Base-by-base conservation (phyloP, 1,140 invertebrate species). In the Lepidotrigona ventralis region DNA sequence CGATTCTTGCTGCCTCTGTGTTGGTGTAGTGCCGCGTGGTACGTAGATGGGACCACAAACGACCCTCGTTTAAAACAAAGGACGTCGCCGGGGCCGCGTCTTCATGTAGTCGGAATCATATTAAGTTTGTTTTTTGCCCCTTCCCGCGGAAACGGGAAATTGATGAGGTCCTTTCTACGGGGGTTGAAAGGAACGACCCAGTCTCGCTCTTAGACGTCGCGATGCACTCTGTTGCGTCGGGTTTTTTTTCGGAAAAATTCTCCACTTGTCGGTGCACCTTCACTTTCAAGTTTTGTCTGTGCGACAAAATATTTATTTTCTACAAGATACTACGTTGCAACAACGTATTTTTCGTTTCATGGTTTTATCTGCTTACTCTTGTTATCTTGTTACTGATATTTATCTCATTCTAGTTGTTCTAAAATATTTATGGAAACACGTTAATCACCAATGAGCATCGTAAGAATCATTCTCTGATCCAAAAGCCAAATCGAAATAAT, bases 1-100 rank as follows among this genome's bases (percentile, higher is more conserved):
- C 19, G 56, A 70, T 70, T 21, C 68, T 46, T 46, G 33, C n/a
- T 54, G 29, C 73, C 9, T 23, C 33, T 71, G 23, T 83, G 54
- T 21, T 54, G 54, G 71, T 29, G 29, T 73, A 17, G n/a, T 21
- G 54, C 5, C 33, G 66, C 26, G 76, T 23, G 51, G 60, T 54
- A 72, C 64, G 84, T 75, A 14, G 85, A 58, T 33, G 79, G 86
- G 73, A 85, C 85, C 85, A 85, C 89, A 86, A 89, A 85, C 86
- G 81, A 90, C 88, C 88, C 85, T 89, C 83, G 89, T 79, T 84
- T 84, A 89, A 90, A 91, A 91, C 90, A 90, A 91, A 90, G 90
- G 87, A 87, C 86, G 84, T 72, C 76, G 74, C 78, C 71, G 73
- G 39, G 74, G 79, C 69, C 81, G 85, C 85, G 83, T 90, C 86